A percentile compares a stretch with the other conserved stretches of the same genome.
phyloP scores from a whole-genome alignment of 2,113 vertebrate genomes.

The Phyllopteryx taeniolatus region DNA sequence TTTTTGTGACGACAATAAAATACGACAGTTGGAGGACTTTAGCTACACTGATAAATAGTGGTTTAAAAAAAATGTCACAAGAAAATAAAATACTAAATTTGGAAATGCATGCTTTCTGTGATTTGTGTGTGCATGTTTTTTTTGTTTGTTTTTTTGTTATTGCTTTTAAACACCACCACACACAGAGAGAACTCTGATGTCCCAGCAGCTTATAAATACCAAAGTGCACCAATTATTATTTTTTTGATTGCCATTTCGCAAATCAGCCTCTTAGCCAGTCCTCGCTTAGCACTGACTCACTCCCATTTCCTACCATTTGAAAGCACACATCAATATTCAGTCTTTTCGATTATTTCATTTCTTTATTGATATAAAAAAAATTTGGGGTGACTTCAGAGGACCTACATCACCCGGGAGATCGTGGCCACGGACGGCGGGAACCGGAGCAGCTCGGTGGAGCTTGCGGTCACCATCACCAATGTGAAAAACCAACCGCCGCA shows the following conservation, averaged over 20 bases:
- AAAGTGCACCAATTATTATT: neutral
- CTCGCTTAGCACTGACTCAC: neutral
- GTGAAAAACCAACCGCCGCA: slow-evolving; percentile 84
- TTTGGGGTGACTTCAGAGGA: slow-evolving; percentile 58
- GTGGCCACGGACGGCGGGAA: slow-evolving; percentile 82
- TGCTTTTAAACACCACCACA: neutral
- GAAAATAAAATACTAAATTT: neutral
- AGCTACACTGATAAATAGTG: too few relatives aligned
- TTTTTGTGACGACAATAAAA: too few relatives aligned
- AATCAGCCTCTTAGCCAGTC: neutral
- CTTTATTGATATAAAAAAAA: neutral
- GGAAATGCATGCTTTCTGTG: neutral
- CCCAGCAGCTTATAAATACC: neutral
- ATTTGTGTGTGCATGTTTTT: neutral
- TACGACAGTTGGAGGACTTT: too few relatives aligned
- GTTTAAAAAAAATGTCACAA: neutral
- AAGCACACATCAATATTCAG: too few relatives aligned
- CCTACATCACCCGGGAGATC: slow-evolving; percentile 78
- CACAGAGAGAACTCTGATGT: neutral
- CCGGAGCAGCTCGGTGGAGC: slow-evolving; percentile 79
- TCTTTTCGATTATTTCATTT: neutral
- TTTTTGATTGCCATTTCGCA: neutral
- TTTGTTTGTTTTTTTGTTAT: neutral
- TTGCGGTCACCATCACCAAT: slow-evolving; percentile 79
- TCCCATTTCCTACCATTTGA: neutral